A percentile compares a stretch with the other conserved stretches of the same genome.
Conservation (phyloP, 2,888 invertebrate species). For the Aplocera efformata region DNA sequence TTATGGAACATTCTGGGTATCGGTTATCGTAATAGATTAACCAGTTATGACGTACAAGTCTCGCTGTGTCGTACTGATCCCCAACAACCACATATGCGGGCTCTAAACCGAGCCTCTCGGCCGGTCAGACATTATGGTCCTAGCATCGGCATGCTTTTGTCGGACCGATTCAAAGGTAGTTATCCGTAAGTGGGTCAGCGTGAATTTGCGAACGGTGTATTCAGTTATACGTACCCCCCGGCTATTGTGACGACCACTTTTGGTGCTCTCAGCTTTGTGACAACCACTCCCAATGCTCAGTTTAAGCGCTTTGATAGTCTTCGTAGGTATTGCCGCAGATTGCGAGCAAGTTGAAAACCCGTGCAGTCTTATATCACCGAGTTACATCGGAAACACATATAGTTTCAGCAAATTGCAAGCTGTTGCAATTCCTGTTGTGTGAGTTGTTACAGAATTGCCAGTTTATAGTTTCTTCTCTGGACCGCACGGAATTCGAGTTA, state of each 20-base stretch:
- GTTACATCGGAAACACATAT: constrained; percentile 28
- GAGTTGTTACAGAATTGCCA: constrained; percentile 24
- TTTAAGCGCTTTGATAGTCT: constrained; percentile 37
- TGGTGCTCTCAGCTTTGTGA: constrained; percentile 45
- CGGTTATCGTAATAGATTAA: constrained; percentile 45
- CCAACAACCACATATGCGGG: constrained; percentile 63
- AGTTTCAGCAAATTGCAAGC: constrained; percentile 26
- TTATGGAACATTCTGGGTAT: constrained; percentile 43
- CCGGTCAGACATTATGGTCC: constrained; percentile 63
- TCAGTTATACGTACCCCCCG: constrained; percentile 43
- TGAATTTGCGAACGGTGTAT: constrained; percentile 58
- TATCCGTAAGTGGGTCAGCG: constrained; percentile 67
- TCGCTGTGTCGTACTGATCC: constrained; percentile 44
- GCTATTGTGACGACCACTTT: constrained; percentile 45
- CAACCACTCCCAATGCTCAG: constrained; percentile 39
- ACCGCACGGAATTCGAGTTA: constrained; percentile 20
- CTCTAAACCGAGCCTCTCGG: constrained; percentile 63
- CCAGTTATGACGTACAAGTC: constrained; percentile 39
- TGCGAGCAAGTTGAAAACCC: constrained; percentile 22
- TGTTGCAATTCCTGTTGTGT: constrained; percentile 27
- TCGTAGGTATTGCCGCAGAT: constrained; percentile 13
- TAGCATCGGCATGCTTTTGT: constrained; percentile 71
- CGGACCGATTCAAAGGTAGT: constrained; percentile 66
- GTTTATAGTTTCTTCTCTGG: constrained; percentile 22
- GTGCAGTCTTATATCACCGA: constrained; percentile 23